A percentile compares a stretch with the other conserved stretches of the same genome.
phyloP scores from a whole-genome alignment of 2,113 vertebrate species.

The Odontesthes bonariensis region DNA sequence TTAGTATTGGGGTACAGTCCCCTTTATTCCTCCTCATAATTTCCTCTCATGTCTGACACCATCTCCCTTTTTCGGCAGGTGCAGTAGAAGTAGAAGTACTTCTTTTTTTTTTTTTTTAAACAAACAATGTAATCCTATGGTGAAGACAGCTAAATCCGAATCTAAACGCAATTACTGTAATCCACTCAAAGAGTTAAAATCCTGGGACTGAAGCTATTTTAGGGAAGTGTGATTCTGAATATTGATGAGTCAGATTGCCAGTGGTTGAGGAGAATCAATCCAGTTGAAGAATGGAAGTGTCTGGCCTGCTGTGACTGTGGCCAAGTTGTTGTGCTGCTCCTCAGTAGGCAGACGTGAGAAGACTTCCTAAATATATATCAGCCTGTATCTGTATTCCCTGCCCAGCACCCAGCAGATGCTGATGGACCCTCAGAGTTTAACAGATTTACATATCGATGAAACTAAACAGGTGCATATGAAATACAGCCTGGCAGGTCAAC shows the following conservation, averaged over 20 bases:
- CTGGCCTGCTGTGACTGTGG: conserved; percentile 55
- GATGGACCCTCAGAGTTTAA: conserved; percentile 50
- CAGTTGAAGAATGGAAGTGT: conserved; percentile 71
- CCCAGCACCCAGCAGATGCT: conserved; percentile 64
- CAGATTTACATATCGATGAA: conserved; percentile 63
- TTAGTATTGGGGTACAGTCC: too few species aligned
- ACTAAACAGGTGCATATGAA: conserved; percentile 65
- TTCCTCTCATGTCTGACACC: too few species aligned
- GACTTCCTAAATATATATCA: conserved; percentile 52
- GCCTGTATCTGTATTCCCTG: conserved; percentile 65
- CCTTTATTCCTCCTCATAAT: too few species aligned
- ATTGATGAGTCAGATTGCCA: conserved; percentile 75
- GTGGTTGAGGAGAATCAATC: conserved; percentile 74
- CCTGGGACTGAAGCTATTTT: conserved; percentile 60
- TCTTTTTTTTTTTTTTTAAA: not conserved
- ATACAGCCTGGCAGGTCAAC: conserved; percentile 66
- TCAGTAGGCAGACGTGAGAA: conserved; percentile 64
- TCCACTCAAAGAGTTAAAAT: conserved; percentile 50
- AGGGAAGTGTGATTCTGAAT: conserved; percentile 62
- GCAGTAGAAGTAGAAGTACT: not conserved
- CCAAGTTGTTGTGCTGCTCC: conserved; percentile 68
- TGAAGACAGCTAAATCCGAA: not conserved
- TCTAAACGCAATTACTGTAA: conserved; percentile 1
- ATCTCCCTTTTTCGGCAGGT: too few species aligned
- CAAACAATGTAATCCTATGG: not conserved